Evolutionary conservation across 35 echinoderm and acorn worm genomes (phyloP).

Genomic region (Apostichopus parvimensis): DNA sequence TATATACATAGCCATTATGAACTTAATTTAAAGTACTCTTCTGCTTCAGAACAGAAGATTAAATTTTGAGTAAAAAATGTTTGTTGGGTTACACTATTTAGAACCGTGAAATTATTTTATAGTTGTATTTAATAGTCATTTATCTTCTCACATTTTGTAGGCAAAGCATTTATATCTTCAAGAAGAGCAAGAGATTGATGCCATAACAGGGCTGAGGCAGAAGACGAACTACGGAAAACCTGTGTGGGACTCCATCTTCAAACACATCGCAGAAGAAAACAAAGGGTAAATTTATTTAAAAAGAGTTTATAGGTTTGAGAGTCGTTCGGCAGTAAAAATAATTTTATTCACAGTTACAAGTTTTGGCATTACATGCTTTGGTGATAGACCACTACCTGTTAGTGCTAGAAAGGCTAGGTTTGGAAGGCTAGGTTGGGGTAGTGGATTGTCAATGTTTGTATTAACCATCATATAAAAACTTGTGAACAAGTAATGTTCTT

Average conservation of each 20-base stretch:
- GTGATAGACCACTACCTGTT: neutral
- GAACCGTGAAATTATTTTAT: no score
- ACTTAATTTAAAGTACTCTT: no score
- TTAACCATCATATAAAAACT: no score
- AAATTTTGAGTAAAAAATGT: no score
- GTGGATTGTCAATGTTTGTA: neutral
- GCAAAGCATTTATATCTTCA: conserved; percentile 97
- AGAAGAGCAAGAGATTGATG: conserved; percentile 89
- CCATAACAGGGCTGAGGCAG: conserved; percentile 93
- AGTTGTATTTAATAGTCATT: no score
- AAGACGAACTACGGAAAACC: conserved; percentile 96
- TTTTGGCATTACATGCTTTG: neutral
- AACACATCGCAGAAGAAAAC: conserved; percentile 77
- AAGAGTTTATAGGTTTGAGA: no score
- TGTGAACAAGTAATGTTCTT: no score
- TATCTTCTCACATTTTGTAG: conserved; percentile 33
- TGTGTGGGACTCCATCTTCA: conserved; percentile 91
- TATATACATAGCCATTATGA: no score
- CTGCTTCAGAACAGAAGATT: no score
- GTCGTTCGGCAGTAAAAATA: no score
- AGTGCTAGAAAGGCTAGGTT: neutral
- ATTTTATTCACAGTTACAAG: no score
- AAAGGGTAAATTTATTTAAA: conserved; percentile 65
- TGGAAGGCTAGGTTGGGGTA: neutral
- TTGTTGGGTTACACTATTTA: no score